phyloP scores from a whole-genome alignment of 2,113 vertebrate species.

The Stigmatopora argus region DNA sequence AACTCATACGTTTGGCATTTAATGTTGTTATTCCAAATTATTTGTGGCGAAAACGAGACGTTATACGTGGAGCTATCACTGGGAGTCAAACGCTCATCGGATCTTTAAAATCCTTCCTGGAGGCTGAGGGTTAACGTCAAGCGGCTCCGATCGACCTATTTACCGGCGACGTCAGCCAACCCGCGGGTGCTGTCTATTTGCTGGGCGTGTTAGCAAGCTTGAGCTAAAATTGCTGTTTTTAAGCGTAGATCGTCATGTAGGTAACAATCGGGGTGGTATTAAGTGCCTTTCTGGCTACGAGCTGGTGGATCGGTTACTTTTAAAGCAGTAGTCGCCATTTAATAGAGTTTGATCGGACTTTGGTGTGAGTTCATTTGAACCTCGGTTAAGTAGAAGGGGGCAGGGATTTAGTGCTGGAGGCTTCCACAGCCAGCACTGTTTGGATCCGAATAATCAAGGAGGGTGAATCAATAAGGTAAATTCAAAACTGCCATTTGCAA shows the following conservation, averaged over 20 bases:
- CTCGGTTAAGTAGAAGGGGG: background rate
- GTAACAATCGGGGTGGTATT: background rate
- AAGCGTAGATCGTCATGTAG: rapidly evolving
- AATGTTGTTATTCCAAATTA: background rate
- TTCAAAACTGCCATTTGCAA: background rate
- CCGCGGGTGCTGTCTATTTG: constrained; percentile 52
- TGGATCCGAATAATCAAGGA: constrained; percentile 36
- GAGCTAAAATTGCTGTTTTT: constrained; percentile 14
- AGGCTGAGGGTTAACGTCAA: constrained; percentile 46
- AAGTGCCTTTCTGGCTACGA: background rate
- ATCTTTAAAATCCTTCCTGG: constrained; percentile 14
- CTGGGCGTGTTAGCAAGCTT: constrained; percentile 49
- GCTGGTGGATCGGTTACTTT: too few relatives aligned
- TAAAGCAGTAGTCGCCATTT: background rate
- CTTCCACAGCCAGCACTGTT: constrained; percentile 5
- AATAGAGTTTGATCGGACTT: background rate
- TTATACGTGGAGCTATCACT: constrained; percentile 2
- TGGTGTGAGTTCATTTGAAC: background rate
- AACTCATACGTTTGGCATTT: constrained; percentile 4
- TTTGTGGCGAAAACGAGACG: background rate
- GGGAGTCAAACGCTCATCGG: constrained; percentile 12
- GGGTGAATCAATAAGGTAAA: background rate
- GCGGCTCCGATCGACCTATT: constrained; percentile 34
- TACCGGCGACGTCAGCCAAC: constrained; percentile 54
- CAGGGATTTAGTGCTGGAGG: constrained; percentile 7